Evolutionary conservation across 2,888 invertebrate genomes (phyloP).

Genomic region (Rhagonycha lutea): DNA sequence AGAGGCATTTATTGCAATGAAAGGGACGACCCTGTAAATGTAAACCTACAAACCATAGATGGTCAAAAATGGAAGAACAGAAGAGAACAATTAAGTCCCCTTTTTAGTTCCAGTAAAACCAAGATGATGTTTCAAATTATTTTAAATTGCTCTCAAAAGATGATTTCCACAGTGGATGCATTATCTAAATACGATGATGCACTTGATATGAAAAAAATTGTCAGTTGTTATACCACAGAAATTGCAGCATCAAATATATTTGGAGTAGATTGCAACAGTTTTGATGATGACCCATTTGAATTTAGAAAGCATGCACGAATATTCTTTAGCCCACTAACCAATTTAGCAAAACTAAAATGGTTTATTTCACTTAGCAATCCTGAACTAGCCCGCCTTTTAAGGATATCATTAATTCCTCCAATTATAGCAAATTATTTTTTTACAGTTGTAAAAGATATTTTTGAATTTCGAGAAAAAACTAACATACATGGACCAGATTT

Average conservation of each 20-base stretch:
- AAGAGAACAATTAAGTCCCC: neutral
- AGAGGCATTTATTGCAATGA: too few species aligned
- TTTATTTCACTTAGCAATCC: neutral
- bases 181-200: neutral
- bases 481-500: too few species aligned
- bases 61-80: too few species aligned
- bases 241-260: neutral
- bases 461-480: neutral
- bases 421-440: neutral
- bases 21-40: too few species aligned
- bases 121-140: neutral
- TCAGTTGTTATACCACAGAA: neutral
- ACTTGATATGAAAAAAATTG: neutral
- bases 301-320: neutral
- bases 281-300: neutral
- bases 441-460: neutral
- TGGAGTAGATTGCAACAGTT: neutral
- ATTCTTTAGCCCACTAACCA: neutral
- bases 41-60: too few species aligned
- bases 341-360: neutral
- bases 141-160: neutral
- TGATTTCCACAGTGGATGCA: neutral
- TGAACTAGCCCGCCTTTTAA: neutral
- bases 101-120: neutral
- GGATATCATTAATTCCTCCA: neutral